phyloP scores from a whole-genome alignment of 2,888 invertebrate genomes.

The Drosophila siamana region DNA sequence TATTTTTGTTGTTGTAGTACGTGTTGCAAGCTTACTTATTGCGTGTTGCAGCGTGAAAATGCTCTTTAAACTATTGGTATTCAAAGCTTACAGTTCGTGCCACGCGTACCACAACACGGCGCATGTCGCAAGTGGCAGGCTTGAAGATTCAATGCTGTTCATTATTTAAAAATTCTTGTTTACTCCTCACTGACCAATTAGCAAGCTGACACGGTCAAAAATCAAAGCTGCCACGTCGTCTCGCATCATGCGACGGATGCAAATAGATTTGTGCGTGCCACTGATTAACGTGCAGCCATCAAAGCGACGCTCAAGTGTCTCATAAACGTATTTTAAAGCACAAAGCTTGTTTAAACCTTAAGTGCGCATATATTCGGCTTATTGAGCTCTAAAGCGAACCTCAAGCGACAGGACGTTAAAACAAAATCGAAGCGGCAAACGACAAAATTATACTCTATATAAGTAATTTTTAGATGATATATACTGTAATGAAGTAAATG shows the following conservation, averaged over 20 bases:
- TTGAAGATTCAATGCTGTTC: background rate
- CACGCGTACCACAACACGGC: background rate
- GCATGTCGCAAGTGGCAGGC: background rate
- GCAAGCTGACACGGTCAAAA: conserved; percentile 12
- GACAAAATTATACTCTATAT: background rate
- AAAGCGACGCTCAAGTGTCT: conserved; percentile 50
- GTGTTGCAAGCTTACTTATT: background rate
- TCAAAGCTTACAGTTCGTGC: background rate
- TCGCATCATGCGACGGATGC: conserved; percentile 5
- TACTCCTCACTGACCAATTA: conserved; percentile 55
- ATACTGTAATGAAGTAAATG: no score
- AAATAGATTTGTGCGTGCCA: conserved; percentile 27
- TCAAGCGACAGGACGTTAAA: conserved; percentile 31
- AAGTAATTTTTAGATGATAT: no score
- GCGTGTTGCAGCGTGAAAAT: conserved; percentile 1
- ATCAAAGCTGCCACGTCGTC: conserved; percentile 13
- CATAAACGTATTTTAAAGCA: conserved; percentile 59
- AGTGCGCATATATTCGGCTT: conserved; percentile 32
- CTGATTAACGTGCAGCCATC: conserved; percentile 50
- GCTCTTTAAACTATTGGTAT: conserved; percentile 5
- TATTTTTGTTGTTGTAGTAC: background rate
- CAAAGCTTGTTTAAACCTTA: conserved; percentile 40
- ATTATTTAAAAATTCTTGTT: conserved; percentile 1
- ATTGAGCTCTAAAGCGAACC: conserved; percentile 44
- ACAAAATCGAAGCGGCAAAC: background rate